Conservation (phyloP, 1,140 invertebrate genomes). For the Ceratosolen fusciceps region DNA sequence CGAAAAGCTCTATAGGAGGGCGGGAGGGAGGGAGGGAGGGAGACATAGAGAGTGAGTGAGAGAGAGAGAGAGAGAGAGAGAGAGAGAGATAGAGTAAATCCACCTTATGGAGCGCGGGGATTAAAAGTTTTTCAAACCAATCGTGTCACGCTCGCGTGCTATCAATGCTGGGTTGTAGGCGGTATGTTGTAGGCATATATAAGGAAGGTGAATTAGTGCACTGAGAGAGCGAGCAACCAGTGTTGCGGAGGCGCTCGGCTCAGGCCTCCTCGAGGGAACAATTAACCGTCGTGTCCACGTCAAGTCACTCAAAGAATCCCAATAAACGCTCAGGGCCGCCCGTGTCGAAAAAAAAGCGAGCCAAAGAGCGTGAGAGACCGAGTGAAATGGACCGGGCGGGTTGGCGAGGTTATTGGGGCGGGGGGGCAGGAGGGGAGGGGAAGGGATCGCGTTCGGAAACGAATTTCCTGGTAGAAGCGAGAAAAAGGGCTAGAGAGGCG, state of each 20-base stretch:
- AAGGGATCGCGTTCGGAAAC: slow-evolving; percentile 42
- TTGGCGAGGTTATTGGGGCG: too few species aligned
- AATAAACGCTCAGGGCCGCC: slow-evolving; percentile 35
- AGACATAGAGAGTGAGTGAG: background rate
- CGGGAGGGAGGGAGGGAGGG: too few species aligned
- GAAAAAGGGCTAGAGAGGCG: background rate
- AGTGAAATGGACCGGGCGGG: too few species aligned
- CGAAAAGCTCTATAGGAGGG: background rate
- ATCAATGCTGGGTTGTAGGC: background rate
- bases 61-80: background rate
- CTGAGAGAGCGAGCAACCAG: slow-evolving; percentile 38
- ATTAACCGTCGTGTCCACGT: slow-evolving; percentile 51
- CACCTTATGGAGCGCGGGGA: background rate
- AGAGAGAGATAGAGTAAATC: slow-evolving; percentile 1
- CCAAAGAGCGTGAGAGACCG: too few species aligned
- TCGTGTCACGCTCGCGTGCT: slow-evolving; percentile 18
- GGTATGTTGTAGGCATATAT: too few species aligned
- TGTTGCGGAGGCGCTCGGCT: background rate
- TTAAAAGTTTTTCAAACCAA: slow-evolving; percentile 8
- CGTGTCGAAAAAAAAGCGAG: background rate
- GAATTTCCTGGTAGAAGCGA: slow-evolving; percentile 39
- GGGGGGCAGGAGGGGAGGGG: too few species aligned
- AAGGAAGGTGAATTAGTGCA: slow-evolving; percentile 46
- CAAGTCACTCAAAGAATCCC: slow-evolving; percentile 51
- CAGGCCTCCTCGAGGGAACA: slow-evolving; percentile 47